A percentile compares a stretch with the other conserved stretches of the same genome.
Conservation (phyloP, 2,888 invertebrate species). For the Acrobasis repandana region DNA sequence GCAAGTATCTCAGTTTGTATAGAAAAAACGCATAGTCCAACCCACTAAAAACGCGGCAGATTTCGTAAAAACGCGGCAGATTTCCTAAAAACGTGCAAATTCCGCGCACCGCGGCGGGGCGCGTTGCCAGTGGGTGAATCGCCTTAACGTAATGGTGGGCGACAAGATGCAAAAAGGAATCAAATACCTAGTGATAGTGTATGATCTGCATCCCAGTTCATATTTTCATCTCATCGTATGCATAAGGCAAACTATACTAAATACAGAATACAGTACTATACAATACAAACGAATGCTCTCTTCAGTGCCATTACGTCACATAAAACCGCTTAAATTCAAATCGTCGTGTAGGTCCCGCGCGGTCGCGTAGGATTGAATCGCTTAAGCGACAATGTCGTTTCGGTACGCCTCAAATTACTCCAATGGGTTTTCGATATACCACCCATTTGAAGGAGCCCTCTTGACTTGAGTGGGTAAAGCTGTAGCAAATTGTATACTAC, state of each 20-base stretch:
- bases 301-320: constrained; percentile 43
- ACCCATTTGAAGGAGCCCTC: constrained; percentile 60
- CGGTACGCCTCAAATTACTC: constrained; percentile 74
- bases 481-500: constrained; percentile 54
- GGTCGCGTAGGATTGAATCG: constrained; percentile 71
- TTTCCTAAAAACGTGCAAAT: too few species aligned
- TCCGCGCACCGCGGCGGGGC: too few species aligned
- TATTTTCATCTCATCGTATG: neutral
- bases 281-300: constrained; percentile 31
- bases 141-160: too few species aligned
- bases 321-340: constrained; percentile 68
- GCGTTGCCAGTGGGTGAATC: too few species aligned
- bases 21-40: too few species aligned
- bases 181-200: too few species aligned
- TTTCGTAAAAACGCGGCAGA: too few species aligned
- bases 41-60: too few species aligned
- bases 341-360: constrained; percentile 60
- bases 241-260: neutral
- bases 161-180: too few species aligned
- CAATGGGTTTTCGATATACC: constrained; percentile 75
- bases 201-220: too few species aligned
- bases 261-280: neutral
- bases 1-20: too few species aligned
- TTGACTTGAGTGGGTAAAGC: constrained; percentile 55
- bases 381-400: constrained; percentile 71